These are phyloP conservation scores for Auanema freiburgensis DNA, from an alignment of 2,888 invertebrate genomes.

Conservation along the genomic window DNA sequence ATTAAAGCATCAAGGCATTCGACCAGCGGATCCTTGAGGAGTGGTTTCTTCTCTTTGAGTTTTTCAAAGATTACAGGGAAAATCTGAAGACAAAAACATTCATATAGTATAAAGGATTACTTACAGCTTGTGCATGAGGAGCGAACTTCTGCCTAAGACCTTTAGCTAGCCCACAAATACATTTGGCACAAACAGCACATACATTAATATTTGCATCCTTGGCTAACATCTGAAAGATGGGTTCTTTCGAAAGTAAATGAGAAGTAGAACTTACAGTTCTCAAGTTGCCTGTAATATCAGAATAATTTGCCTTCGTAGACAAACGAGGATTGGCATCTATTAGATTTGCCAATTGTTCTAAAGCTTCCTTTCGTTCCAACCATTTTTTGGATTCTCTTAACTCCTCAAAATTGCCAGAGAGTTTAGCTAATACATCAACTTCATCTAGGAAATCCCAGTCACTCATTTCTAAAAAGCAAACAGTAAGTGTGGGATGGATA, in stretches of 20 bases:
- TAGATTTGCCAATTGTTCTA: constrained; percentile 72
- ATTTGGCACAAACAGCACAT: constrained; percentile 83
- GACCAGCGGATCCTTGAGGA: constrained; percentile 81
- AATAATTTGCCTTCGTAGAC: constrained; percentile 84
- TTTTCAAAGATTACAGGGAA: constrained; percentile 80
- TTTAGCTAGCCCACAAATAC: constrained; percentile 79
- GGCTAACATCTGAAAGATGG: constrained; percentile 75
- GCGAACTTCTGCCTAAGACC: constrained; percentile 87
- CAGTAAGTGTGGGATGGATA: too few relatives aligned
- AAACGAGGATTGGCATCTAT: constrained; percentile 74
- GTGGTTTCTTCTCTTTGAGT: constrained; percentile 93
- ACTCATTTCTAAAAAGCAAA: constrained; percentile 24
- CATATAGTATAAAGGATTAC: background rate
- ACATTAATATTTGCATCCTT: constrained; percentile 94
- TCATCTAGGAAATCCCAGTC: constrained; percentile 81
- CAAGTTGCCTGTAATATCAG: constrained; percentile 81
- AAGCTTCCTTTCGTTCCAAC: constrained; percentile 85
- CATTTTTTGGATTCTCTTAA: constrained; percentile 93
- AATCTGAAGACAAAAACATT: constrained; percentile 31
- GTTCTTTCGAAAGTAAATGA: background rate
- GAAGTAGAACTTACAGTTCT: constrained; percentile 74
- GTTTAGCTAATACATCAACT: constrained; percentile 86
- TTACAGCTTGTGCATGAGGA: constrained; percentile 29
- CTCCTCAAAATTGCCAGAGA: constrained; percentile 93
- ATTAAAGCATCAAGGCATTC: constrained; percentile 90